phyloP scores from a whole-genome alignment of 1,140 invertebrate species.

The Caenorhabditis remanei region DNA sequence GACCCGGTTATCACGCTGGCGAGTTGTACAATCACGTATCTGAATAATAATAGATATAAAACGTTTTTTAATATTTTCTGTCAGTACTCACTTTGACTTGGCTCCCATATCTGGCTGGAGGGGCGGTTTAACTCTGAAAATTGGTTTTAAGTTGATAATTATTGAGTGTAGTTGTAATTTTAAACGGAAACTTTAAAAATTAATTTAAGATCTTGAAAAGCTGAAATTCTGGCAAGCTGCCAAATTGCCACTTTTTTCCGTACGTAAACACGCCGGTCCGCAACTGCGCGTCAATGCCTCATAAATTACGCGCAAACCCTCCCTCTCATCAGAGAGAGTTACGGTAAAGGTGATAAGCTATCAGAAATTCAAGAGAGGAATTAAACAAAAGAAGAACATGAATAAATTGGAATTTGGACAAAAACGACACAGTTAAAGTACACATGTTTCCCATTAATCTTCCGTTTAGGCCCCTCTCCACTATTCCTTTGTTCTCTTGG shows the following conservation, averaged over 20 bases:
- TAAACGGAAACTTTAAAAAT: not conserved
- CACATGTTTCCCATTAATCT: not conserved
- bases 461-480: not conserved
- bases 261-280: slow-evolving; percentile 6
- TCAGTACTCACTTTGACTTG: slow-evolving; percentile 68
- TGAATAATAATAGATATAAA: slow-evolving; percentile 60
- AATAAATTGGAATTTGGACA: not conserved
- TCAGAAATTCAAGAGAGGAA: not conserved
- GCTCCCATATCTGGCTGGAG: slow-evolving; percentile 67
- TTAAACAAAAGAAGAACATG: not conserved
- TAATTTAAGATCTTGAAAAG: not conserved
- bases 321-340: not conserved
- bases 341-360: slow-evolving; percentile 7
- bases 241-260: not conserved
- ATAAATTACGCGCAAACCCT: not conserved
- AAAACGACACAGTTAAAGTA: not conserved
- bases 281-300: slow-evolving; percentile 12
- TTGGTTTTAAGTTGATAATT: not conserved
- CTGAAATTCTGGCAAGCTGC: not conserved
- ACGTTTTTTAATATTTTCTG: not conserved
- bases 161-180: not conserved
- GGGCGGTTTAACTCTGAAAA: not conserved
- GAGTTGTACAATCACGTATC: slow-evolving; percentile 76
- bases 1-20: slow-evolving; percentile 75
- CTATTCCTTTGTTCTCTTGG: slow-evolving; percentile 17